Conservation (phyloP, 2,113 vertebrate genomes). For the Catharus fuscescens region DNA sequence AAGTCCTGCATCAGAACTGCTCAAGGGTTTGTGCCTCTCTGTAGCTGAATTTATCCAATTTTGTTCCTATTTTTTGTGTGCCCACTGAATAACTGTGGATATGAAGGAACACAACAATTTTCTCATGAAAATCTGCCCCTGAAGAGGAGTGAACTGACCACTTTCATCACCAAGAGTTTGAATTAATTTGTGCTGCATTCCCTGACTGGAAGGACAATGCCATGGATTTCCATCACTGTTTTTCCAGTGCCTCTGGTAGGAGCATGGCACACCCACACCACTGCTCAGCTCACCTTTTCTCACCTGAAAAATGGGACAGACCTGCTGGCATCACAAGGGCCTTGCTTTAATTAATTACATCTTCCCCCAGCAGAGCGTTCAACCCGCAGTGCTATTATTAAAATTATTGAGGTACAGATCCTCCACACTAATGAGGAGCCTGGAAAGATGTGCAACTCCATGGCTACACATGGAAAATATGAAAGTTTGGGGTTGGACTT, state of each 20-base stretch:
- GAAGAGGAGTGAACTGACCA: rapidly evolving
- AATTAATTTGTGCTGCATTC: too few species aligned
- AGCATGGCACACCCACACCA: not conserved
- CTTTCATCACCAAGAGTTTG: not conserved
- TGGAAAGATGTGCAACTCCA: not conserved
- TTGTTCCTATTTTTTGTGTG: not conserved
- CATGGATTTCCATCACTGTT: not conserved
- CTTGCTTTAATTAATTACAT: not conserved
- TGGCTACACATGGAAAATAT: not conserved
- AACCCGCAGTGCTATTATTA: not conserved
- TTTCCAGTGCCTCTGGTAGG: rapidly evolving
- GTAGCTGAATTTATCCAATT: not conserved
- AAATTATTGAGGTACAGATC: not conserved
- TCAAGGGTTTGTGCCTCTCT: not conserved
- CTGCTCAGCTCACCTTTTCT: not conserved
- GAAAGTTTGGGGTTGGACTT: not conserved
- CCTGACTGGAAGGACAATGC: not conserved
- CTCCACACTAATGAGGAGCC: not conserved
- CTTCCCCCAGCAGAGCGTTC: not conserved
- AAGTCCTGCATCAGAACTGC: not conserved
- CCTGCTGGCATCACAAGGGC: not conserved
- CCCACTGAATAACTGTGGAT: not conserved
- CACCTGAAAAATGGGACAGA: not conserved
- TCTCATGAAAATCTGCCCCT: not conserved
- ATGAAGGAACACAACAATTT: not conserved